phyloP scores from a whole-genome alignment of 2,888 invertebrate species.

The Sinotaia quadrata region DNA sequence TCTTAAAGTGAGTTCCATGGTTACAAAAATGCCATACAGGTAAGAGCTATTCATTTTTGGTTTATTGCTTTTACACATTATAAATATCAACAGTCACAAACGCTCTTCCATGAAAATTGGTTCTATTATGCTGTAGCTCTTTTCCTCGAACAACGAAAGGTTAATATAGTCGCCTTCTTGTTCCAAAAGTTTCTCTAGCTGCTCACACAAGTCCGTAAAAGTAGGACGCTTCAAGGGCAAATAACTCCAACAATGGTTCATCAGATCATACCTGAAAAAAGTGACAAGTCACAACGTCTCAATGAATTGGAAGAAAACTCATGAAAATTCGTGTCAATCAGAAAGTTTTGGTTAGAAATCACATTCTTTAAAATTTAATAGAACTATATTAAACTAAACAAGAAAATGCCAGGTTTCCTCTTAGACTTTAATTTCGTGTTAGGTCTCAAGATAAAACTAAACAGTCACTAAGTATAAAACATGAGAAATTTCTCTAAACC shows the following conservation, averaged over 20 bases:
- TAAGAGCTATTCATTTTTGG: too few relatives aligned
- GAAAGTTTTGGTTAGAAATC: too few relatives aligned
- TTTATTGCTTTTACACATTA: too few relatives aligned
- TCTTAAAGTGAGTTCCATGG: too few relatives aligned
- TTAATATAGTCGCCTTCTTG: conserved; percentile 95
- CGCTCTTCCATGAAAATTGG: conserved; percentile 47
- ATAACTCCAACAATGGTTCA: conserved; percentile 96
- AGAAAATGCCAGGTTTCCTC: too few relatives aligned
- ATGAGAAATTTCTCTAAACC: too few relatives aligned
- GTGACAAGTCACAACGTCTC: neutral
- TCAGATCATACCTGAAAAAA: conserved; percentile 82
- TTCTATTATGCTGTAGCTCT: conserved; percentile 45
- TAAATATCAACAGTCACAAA: conserved; percentile 44
- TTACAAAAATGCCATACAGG: too few relatives aligned
- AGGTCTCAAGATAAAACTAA: too few relatives aligned
- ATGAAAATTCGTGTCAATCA: too few relatives aligned
- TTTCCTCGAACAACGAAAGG: conserved; percentile 48
- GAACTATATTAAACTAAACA: neutral
- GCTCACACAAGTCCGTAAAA: conserved; percentile 85
- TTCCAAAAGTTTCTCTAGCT: conserved; percentile 87
- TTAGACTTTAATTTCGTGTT: too few relatives aligned
- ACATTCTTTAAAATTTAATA: neutral
- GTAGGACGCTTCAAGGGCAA: conserved; percentile 87
- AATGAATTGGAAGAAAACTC: too few relatives aligned
- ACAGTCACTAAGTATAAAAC: too few relatives aligned